A percentile compares a stretch with the other conserved stretches of the same genome.
Conservation (phyloP, 1,140 invertebrate genomes). For the Cherax quadricarinatus region DNA sequence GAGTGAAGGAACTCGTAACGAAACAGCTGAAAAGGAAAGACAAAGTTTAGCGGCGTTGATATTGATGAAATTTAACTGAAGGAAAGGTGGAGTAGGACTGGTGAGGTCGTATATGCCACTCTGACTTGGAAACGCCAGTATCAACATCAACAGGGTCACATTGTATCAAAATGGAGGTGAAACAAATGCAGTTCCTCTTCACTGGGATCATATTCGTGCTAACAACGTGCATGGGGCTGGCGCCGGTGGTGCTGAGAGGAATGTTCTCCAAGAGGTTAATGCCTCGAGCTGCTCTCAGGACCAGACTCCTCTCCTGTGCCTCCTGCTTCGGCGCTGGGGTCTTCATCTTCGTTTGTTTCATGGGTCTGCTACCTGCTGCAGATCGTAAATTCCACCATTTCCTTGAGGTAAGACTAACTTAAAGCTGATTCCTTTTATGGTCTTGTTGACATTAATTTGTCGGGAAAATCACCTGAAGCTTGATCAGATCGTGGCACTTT, state of each 20-base stretch:
- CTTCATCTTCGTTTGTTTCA: constrained; percentile 72
- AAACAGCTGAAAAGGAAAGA: too few relatives aligned
- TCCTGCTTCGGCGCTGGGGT: constrained; percentile 72
- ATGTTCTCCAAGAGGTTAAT: constrained; percentile 15
- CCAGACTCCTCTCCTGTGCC: constrained; percentile 59
- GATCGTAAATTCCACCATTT: constrained; percentile 71
- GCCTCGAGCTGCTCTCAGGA: background rate
- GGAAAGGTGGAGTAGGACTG: background rate
- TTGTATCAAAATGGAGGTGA: constrained; percentile 51
- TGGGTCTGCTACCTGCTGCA: constrained; percentile 70
- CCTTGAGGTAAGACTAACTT: constrained; percentile 50
- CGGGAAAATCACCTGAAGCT: too few relatives aligned
- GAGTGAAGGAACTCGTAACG: too few relatives aligned
- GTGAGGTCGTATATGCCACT: background rate
- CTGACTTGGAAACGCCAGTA: background rate
- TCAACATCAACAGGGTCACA: too few relatives aligned
- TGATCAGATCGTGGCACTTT: too few relatives aligned
- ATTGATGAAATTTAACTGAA: too few relatives aligned
- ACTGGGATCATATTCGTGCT: constrained; percentile 68
- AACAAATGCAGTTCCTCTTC: constrained; percentile 52
- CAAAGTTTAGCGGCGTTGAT: too few relatives aligned
- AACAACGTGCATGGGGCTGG: constrained; percentile 50
- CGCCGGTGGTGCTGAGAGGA: constrained; percentile 47
- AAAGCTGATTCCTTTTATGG: too few relatives aligned
- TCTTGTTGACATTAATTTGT: too few relatives aligned